A percentile compares a stretch with the other conserved stretches of the same genome.
Evolutionary conservation across 2,113 vertebrate species (phyloP).

Genomic region (Microcebus tavaratra): DNA sequence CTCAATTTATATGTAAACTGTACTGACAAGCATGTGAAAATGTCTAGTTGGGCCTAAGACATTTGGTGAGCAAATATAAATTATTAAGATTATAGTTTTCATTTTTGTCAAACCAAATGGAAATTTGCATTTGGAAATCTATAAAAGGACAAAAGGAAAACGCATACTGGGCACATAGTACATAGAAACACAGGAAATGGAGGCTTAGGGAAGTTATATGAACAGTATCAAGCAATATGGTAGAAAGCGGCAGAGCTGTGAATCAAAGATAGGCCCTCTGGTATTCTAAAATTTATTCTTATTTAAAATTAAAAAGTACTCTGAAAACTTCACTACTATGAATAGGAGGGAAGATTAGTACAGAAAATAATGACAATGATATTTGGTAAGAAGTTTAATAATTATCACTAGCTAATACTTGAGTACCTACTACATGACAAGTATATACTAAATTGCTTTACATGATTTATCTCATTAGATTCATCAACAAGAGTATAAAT

Average conservation of each 20-base stretch:
- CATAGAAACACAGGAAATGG: background rate
- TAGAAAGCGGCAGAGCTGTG: background rate
- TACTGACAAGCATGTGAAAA: background rate
- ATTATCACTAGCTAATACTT: background rate
- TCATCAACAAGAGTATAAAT: background rate
- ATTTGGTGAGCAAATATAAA: background rate
- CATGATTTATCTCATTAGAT: background rate
- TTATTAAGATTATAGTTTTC: background rate
- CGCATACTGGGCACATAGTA: background rate
- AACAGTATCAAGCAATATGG: background rate
- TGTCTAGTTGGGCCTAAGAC: background rate
- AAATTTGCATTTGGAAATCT: conserved; percentile 6
- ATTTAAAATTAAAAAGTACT: background rate
- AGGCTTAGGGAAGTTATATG: background rate
- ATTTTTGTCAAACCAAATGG: background rate
- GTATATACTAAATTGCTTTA: background rate
- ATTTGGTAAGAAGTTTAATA: background rate
- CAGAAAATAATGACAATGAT: background rate
- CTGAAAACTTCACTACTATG: background rate
- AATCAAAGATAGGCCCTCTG: background rate
- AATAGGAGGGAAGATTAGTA: background rate
- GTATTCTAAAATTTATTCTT: background rate
- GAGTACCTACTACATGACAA: background rate
- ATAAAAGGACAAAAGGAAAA: background rate
- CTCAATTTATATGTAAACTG: background rate